Base-by-base conservation (phyloP, 1,140 invertebrate genomes). In the Drosophila funebris region DNA sequence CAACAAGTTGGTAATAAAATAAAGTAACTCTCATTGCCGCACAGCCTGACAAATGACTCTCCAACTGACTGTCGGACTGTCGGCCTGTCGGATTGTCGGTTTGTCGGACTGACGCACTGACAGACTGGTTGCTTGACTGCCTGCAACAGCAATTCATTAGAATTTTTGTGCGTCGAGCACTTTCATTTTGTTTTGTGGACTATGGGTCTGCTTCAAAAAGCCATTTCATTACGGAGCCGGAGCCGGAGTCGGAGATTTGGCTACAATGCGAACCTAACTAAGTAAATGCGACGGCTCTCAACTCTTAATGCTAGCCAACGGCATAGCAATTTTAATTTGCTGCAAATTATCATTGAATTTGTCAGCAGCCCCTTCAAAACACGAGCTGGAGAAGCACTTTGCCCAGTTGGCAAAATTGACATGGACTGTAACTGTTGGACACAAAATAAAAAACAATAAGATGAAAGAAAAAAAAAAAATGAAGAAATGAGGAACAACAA, bases 1-100 rank as follows among this genome's bases (percentile, higher is more conserved):
- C 81, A 81, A 82, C 82, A 82, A 77, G 82, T 82, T 87, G 62
- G 61, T 88, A 85, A 85, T 85, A 85, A 85, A 85, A 85, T 85
- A 82, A 85, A 85, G 82, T 85, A 67, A 71, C 82, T 87, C 66
- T 46, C 39, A 44, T 22, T 44, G 56, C 18, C 57, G 6, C 44
- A 36, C 20, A 27, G 18, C 20, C 16, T 27, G 18, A 20, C 56
- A 46, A 9, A 29, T 13, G 29, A 39, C 29, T 48, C 41, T 31
- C 9, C 24, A 5, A 29, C 54, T 18, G 22, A 9, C 29, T 44
- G 37, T 5, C n/a, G 11, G 3, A 14, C 29, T 33, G 37, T 13
- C 24, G n/a, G 43, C 4, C 63, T 24, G 31, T n/a, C 29, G 8
- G 33, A 8, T 20, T 29, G 27, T 14, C 6, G 13, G 29, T 31